phyloP scores from a whole-genome alignment of 2,888 invertebrate genomes.

The Resseliella maxima region DNA sequence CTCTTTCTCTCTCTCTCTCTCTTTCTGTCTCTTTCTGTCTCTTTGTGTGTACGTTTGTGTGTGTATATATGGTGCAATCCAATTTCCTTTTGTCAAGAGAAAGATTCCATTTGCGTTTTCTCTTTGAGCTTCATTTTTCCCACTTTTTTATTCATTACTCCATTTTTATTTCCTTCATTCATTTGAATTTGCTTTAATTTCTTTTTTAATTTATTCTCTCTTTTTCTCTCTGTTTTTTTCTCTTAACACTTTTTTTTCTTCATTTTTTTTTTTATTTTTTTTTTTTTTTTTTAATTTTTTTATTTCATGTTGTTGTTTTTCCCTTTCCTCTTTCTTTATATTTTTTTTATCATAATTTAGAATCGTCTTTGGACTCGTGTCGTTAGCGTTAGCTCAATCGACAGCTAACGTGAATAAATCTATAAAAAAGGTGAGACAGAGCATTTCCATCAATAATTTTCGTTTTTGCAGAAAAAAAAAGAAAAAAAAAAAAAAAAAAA shows the following conservation, averaged over 20 bases:
- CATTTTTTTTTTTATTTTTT: background rate
- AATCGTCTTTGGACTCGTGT: constrained; percentile 31
- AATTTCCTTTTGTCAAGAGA: background rate
- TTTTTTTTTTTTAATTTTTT: background rate
- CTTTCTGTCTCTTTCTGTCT: background rate
- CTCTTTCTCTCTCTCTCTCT: background rate
- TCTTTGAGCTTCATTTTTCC: background rate
- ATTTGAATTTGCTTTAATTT: constrained; percentile 17
- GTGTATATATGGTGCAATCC: background rate
- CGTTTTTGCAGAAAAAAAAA: no score
- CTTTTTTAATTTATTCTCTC: constrained; percentile 9
- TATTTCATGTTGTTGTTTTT: background rate
- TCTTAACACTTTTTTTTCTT: background rate
- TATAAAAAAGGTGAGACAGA: constrained; percentile 37
- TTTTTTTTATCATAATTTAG: background rate
- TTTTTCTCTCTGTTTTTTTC: background rate
- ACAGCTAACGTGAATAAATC: background rate
- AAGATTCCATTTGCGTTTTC: background rate
- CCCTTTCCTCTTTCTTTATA: background rate
- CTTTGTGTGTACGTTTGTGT: background rate
- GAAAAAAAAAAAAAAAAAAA: no score
- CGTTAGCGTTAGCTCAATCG: background rate
- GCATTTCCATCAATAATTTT: background rate
- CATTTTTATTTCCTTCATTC: background rate
- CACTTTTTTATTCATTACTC: background rate